A percentile compares a stretch with the other conserved stretches of the same genome.
Evolutionary conservation across 92 coral and sea anemone species (phyloP).

Genomic region (Zoanthus solanderi): DNA sequence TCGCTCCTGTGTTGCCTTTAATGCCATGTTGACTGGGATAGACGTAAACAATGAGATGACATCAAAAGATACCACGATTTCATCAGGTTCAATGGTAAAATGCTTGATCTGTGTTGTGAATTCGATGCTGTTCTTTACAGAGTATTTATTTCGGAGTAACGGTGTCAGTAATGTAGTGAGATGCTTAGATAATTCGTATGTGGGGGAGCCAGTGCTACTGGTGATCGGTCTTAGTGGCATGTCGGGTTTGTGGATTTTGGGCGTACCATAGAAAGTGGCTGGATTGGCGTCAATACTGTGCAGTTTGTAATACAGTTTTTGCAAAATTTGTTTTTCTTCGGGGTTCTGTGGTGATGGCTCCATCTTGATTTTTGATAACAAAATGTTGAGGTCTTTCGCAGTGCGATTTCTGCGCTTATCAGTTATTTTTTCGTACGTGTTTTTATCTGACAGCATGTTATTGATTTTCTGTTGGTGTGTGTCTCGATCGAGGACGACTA

Average conservation of each 20-base stretch:
- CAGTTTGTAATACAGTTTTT: not conserved
- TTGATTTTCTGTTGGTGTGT: not conserved
- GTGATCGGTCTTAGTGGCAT: not conserved
- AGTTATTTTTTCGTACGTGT: not conserved
- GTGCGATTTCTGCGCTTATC: slow-evolving; percentile 1
- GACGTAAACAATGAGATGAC: not conserved
- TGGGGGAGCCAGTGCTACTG: slow-evolving; percentile 1
- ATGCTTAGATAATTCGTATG: slow-evolving; percentile 8
- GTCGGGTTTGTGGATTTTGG: slow-evolving; percentile 6
- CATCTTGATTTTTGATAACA: not conserved
- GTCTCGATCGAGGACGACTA: not conserved
- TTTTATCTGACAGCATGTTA: not conserved
- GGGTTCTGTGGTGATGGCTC: not conserved
- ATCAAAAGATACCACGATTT: slow-evolving; percentile 7
- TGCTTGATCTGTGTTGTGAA: slow-evolving; percentile 26
- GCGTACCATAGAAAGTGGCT: slow-evolving; percentile 14
- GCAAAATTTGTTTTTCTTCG: not conserved
- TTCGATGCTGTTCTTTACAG: slow-evolving; percentile 31
- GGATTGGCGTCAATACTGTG: slow-evolving; percentile 4
- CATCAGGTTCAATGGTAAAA: not conserved
- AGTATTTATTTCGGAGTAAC: slow-evolving; percentile 14
- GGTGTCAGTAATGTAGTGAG: slow-evolving; percentile 20
- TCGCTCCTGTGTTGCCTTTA: slow-evolving; percentile 11
- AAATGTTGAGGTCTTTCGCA: not conserved
- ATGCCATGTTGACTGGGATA: not conserved